Conservation (phyloP, 2,113 vertebrate species). For the Xiphophorus couchianus region DNA sequence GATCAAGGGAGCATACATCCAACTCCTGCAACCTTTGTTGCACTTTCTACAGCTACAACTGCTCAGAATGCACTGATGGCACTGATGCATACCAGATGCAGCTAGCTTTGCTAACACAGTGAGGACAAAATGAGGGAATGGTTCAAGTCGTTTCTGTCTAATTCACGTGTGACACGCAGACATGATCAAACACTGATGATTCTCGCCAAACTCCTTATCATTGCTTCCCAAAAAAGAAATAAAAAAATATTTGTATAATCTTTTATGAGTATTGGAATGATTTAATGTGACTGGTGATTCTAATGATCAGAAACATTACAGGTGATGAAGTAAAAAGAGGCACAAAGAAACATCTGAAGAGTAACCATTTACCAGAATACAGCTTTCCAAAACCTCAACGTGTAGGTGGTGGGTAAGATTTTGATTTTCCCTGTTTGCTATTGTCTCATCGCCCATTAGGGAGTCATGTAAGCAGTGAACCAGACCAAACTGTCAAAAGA, state of each 20-base stretch:
- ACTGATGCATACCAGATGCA: slow-evolving; percentile 77
- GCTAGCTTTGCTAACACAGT: slow-evolving; percentile 69
- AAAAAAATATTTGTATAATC: slow-evolving; percentile 20
- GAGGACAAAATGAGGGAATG: slow-evolving; percentile 76
- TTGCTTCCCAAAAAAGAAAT: slow-evolving; percentile 20
- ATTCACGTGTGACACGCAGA: slow-evolving; percentile 75
- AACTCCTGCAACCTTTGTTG: slow-evolving; percentile 70
- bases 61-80: slow-evolving; percentile 74
- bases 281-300: slow-evolving; percentile 83
- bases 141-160: slow-evolving; percentile 66
- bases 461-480: slow-evolving; percentile 89
- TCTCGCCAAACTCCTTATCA: slow-evolving; percentile 44
- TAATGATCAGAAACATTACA: slow-evolving; percentile 81
- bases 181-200: slow-evolving; percentile 80
- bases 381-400: slow-evolving; percentile 87
- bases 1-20: slow-evolving; percentile 63
- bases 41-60: slow-evolving; percentile 69
- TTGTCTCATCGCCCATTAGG: slow-evolving; percentile 84
- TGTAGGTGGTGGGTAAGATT: slow-evolving; percentile 84
- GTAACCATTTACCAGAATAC: slow-evolving; percentile 87
- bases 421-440: slow-evolving; percentile 87
- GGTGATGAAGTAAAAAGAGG: slow-evolving; percentile 76
- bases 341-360: slow-evolving; percentile 81
- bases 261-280: slow-evolving; percentile 77
- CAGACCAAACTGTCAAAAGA: slow-evolving; percentile 88